phyloP scores from a whole-genome alignment of 2,797 vertebrate genomes.

The Meriones psammophilus region DNA sequence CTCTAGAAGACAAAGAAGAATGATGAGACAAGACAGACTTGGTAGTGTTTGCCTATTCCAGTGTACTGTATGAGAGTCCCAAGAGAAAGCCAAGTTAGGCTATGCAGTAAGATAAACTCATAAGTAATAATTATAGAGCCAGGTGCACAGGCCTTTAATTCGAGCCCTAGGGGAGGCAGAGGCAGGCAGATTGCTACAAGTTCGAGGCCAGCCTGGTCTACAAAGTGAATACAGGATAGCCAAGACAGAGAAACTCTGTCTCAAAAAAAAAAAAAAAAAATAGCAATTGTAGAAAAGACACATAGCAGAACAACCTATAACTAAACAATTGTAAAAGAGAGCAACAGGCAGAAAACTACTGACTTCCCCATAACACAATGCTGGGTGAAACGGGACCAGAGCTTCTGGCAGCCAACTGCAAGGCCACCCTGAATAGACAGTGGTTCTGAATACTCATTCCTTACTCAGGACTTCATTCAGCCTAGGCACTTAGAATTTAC shows the following conservation, averaged over 20 bases:
- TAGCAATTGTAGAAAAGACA: background rate
- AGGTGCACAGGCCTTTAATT: no score
- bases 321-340: conserved; percentile 1
- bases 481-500: no score
- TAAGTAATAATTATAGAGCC: no score
- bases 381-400: background rate
- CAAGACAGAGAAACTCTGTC: no score
- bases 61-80: no score
- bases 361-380: background rate
- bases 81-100: background rate
- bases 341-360: background rate
- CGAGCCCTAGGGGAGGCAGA: no score
- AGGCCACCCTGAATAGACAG: background rate
- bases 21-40: background rate
- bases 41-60: background rate
- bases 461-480: background rate
- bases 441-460: background rate
- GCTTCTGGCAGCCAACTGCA: background rate
- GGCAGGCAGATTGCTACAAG: no score
- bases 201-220: no score
- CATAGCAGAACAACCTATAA: background rate
- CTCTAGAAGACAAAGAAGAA: conserved; percentile 20
- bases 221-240: no score
- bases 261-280: background rate
- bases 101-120: no score